Base-by-base conservation (phyloP, 2,888 invertebrate species). In the Parnassius orleans region DNA sequence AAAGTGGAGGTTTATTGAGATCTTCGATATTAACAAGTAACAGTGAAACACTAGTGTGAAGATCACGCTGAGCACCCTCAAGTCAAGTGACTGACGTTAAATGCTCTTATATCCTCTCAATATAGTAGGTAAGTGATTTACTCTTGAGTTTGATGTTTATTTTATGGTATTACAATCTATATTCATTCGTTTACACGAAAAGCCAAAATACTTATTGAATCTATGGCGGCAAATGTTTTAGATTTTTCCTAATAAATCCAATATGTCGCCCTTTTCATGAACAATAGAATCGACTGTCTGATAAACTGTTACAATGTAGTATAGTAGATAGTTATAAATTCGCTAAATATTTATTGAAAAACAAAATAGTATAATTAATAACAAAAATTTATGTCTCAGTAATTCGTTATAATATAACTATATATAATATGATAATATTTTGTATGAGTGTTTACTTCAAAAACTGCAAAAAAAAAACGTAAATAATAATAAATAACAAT, bases 161-260 rank as follows among this genome's bases (percentile, higher is more conserved):
- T 43, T 44, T 53, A 55, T 57, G 47, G 51, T 60, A 53, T 52
- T 57, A 53, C 53, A 60, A 57, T 59, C 55, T 57, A 53, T 48
- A 57, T 60, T 59, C 42, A 59, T 59, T 47, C 63, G 51, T 64
- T 44, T 60, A 53, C 55, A 60, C 47, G 56, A 41, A 60, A 50
- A 53, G 55, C 55, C 53, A 41, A 59, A 59, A 53, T 54, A 55
- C 59, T 63, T 63, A 63, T 63, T 59, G 55, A 59, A 59, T 63
- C 54, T 60, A 57, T 60, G 58, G 52, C 60, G 60, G 60, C 65
- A 63, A 61, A 71, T 64, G 66, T 65, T 64, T 66, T 59, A 58
- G 72, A 75, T 71, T 73, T 72, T 74, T 69, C 73, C 63, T 66
- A 71, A 79, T 74, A 81, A 75, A 86, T 84, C 82, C 76, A 79